A percentile compares a stretch with the other conserved stretches of the same genome.
Conservation (phyloP, 37 sponge, comb jelly and placozoan genomes). For the Diacarnus erythraeanus region DNA sequence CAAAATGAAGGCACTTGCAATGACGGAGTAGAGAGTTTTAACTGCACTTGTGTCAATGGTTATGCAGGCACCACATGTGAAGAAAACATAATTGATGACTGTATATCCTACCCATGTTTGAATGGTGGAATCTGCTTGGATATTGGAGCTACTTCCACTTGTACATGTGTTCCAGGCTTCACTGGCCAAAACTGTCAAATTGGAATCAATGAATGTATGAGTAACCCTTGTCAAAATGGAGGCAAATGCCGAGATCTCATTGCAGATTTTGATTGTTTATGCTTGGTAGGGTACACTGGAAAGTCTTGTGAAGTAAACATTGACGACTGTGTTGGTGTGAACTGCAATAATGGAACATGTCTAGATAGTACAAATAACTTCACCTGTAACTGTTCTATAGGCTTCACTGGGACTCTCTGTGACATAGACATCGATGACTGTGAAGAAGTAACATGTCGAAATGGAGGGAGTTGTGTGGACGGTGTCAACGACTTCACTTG, state of each 20-base stretch:
- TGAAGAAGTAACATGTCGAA: background rate
- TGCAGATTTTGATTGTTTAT: constrained; percentile 20
- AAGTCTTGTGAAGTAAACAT: constrained; percentile 25
- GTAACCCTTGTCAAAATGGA: constrained; percentile 27
- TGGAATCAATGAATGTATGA: constrained; percentile 62
- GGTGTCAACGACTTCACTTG: constrained; percentile 23
- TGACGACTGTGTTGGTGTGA: constrained; percentile 50
- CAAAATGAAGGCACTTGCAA: constrained; percentile 54
- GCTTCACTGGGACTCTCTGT: constrained; percentile 53
- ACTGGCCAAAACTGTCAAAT: constrained; percentile 45
- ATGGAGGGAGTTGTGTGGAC: constrained; percentile 25
- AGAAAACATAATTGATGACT: constrained; percentile 42
- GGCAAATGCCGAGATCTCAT: constrained; percentile 43
- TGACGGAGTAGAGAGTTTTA: constrained; percentile 34
- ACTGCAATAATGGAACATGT: constrained; percentile 49
- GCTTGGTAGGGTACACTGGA: constrained; percentile 49
- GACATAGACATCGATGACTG: constrained; percentile 58
- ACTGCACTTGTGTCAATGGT: constrained; percentile 35
- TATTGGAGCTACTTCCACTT: constrained; percentile 17
- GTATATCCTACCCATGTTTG: constrained; percentile 16
- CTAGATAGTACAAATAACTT: constrained; percentile 13
- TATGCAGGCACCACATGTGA: constrained; percentile 42
- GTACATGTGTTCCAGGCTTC: constrained; percentile 45
- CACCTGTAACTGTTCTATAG: constrained; percentile 44
- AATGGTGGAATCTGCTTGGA: constrained; percentile 55